A percentile compares a stretch with the other conserved stretches of the same genome.
Evolutionary conservation across 2,888 invertebrate species (phyloP).

Genomic region (Lamellibrachia columna): DNA sequence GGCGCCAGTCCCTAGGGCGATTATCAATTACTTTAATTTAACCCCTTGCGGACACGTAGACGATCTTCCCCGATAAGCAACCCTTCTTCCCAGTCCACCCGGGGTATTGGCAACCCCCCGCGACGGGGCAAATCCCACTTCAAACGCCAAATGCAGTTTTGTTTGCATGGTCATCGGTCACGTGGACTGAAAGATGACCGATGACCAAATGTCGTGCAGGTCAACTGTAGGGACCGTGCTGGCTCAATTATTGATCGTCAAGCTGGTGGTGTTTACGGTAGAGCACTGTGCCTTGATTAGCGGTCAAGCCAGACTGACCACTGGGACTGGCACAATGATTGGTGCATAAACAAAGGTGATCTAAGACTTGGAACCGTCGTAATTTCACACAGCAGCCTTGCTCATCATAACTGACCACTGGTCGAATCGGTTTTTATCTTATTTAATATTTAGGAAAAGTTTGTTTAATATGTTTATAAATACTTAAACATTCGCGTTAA

Average conservation of each 20-base stretch:
- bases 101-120: neutral
- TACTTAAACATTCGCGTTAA: no score
- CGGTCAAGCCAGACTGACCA: neutral
- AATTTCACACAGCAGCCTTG: neutral
- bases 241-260: constrained; percentile 12
- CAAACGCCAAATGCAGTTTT: constrained; percentile 11
- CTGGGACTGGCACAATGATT: constrained; percentile 1
- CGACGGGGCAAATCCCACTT: constrained; percentile 1
- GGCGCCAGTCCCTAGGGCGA: neutral
- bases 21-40: neutral
- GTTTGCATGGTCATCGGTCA: neutral
- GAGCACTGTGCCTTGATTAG: constrained; percentile 11
- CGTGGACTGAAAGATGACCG: neutral
- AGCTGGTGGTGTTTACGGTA: constrained; percentile 5
- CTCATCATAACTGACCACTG: neutral
- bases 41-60: constrained; percentile 1
- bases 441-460: no score
- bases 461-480: no score
- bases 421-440: neutral
- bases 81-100: neutral
- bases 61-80: neutral
- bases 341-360: constrained; percentile 4
- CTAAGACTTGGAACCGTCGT: neutral
- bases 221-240: neutral
- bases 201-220: neutral